A percentile compares a stretch with the other conserved stretches of the same genome.
Conservation (phyloP, 1,140 invertebrate genomes). For the Formica exsecta region DNA sequence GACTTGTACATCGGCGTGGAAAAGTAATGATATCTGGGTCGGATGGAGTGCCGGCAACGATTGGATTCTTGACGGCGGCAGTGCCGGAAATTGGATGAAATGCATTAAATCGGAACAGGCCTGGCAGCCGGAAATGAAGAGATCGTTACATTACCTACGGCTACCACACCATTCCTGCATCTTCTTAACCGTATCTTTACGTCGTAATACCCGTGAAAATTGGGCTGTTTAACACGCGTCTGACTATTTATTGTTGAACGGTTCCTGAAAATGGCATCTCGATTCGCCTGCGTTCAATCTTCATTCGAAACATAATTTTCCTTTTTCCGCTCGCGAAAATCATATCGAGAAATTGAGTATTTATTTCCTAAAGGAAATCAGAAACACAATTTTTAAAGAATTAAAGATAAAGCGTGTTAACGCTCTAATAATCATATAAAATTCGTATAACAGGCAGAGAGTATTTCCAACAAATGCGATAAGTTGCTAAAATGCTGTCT, state of each 20-base stretch:
- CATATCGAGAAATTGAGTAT: neutral
- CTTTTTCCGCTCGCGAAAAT: neutral
- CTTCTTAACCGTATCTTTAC: neutral
- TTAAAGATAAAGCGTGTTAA: neutral
- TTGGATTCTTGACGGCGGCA: constrained; percentile 66
- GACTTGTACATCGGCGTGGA: constrained; percentile 44
- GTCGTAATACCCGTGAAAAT: constrained; percentile 4
- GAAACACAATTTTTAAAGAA: neutral
- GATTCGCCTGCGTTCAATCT: constrained; percentile 3
- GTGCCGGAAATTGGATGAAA: constrained; percentile 77
- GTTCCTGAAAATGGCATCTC: constrained; percentile 28
- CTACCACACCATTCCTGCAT: neutral
- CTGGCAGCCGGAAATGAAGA: constrained; percentile 74
- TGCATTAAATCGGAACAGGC: constrained; percentile 71
- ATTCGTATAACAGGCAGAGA: neutral
- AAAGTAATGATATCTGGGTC: constrained; percentile 57
- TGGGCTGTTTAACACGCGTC: constrained; percentile 27
- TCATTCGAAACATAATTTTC: neutral
- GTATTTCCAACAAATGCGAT: neutral
- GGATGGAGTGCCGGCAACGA: constrained; percentile 53
- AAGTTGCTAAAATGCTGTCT: neutral
- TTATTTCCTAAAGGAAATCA: neutral
- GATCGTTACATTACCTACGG: constrained; percentile 60
- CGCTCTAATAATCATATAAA: neutral
- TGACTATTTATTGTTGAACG: constrained; percentile 32